Percentiles rank a stretch among this genome's conserved stretches.
Conservation (phyloP, 2,113 vertebrate genomes). For the Cynopterus brachyotis region DNA sequence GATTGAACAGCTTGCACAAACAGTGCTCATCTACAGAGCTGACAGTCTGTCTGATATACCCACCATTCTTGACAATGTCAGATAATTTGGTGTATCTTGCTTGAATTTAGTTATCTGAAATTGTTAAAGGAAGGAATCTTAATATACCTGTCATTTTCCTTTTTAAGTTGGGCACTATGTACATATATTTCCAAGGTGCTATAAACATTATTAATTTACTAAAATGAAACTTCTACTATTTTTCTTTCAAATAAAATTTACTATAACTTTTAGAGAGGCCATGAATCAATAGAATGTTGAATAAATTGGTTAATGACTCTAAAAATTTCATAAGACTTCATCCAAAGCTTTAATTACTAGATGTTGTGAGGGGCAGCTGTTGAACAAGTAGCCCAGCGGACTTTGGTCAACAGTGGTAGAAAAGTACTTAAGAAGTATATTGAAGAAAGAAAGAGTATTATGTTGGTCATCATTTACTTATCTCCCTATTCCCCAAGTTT, state of each 20-base stretch:
- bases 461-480: background rate
- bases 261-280: background rate
- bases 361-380: background rate
- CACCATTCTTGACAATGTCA: background rate
- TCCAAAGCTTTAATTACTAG: background rate
- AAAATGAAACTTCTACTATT: background rate
- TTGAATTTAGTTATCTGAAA: constrained; percentile 27
- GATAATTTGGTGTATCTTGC: background rate
- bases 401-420: background rate
- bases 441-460: background rate
- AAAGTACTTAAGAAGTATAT: background rate
- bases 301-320: background rate
- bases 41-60: background rate
- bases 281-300: background rate
- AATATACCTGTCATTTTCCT: background rate
- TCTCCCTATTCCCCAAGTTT: background rate
- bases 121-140: background rate
- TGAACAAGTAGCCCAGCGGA: background rate
- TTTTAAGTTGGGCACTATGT: background rate
- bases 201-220: background rate
- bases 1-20: constrained; percentile 23
- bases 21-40: constrained; percentile 20
- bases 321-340: background rate
- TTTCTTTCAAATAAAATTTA: constrained; percentile 25
- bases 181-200: background rate